phyloP scores from a whole-genome alignment of 2,888 invertebrate genomes.

The Drosophila pseudotalamancana region DNA sequence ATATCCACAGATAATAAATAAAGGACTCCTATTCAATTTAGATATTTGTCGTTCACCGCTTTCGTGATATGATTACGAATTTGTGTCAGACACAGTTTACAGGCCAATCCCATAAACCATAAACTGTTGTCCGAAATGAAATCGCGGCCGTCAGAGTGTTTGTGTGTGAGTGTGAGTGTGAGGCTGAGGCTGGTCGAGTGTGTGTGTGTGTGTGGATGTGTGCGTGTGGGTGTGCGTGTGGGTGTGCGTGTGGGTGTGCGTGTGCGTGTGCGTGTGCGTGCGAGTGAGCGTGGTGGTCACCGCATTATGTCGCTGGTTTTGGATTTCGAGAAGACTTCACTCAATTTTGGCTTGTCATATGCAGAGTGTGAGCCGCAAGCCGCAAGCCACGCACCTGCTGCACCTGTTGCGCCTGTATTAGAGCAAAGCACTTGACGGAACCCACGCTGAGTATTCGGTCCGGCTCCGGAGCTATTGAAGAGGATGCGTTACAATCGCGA shows the following conservation, averaged over 20 bases:
- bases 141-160: slow-evolving; percentile 1
- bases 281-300: slow-evolving; percentile 23
- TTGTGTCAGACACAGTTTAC: slow-evolving; percentile 56
- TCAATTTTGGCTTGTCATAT: slow-evolving; percentile 64
- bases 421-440: too few relatives aligned
- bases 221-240: not conserved
- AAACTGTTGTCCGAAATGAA: slow-evolving; percentile 38
- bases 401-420: not conserved
- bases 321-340: slow-evolving; percentile 32
- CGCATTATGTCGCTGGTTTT: slow-evolving; percentile 47
- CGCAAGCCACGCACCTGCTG: slow-evolving; percentile 24
- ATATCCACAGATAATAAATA: not conserved
- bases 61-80: slow-evolving; percentile 40
- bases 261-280: not conserved
- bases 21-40: not conserved
- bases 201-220: not conserved
- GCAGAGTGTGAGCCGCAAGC: slow-evolving; percentile 37
- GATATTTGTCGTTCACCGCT: not conserved
- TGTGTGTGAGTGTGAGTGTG: not conserved
- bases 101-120: slow-evolving; percentile 40
- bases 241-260: not conserved
- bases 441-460: too few relatives aligned
- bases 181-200: too few relatives aligned
- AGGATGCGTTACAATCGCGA: not conserved
- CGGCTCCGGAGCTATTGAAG: too few relatives aligned